Evolutionary conservation across 2,113 vertebrate species (phyloP).

Genomic region (Illadopsis cleaveri): DNA sequence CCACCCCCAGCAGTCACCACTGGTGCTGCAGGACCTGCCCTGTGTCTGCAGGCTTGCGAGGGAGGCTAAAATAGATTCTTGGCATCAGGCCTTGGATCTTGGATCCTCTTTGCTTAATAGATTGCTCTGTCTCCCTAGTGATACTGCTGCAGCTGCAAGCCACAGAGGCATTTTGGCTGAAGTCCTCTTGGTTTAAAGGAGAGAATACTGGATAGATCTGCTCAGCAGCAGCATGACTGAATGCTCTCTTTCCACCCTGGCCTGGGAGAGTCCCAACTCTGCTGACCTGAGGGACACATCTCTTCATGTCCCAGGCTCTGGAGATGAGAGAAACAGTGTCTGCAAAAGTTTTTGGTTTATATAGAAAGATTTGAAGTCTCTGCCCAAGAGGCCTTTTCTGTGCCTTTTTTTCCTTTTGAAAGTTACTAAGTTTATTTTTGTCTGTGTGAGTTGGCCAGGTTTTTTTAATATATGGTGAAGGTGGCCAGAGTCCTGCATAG

Average conservation of each 20-base stretch:
- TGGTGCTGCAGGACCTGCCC: background rate
- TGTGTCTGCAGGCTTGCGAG: background rate
- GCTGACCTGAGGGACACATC: background rate
- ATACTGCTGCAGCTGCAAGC: conserved; percentile 53
- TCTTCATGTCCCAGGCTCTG: background rate
- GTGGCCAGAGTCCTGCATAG: conserved; percentile 14
- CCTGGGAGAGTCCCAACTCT: background rate
- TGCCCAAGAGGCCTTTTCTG: background rate
- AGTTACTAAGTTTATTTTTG: conserved; percentile 38
- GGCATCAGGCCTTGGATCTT: background rate
- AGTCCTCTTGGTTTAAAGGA: conserved; percentile 8
- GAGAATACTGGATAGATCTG: background rate
- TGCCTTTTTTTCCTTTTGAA: background rate
- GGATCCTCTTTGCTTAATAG: conserved; percentile 36
- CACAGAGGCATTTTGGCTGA: conserved; percentile 45
- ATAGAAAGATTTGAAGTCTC: background rate
- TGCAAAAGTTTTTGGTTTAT: background rate
- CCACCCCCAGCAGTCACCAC: background rate
- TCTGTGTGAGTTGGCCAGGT: background rate
- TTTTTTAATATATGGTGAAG: conserved; percentile 40
- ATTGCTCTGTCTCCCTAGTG: conserved; percentile 38
- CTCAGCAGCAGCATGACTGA: background rate
- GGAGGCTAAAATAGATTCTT: conserved; percentile 48
- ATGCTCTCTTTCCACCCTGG: background rate
- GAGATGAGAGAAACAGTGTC: background rate